These are phyloP conservation scores for Leiothrix lutea DNA, from an alignment of 2,113 vertebrate species.

Conservation along the genomic window DNA sequence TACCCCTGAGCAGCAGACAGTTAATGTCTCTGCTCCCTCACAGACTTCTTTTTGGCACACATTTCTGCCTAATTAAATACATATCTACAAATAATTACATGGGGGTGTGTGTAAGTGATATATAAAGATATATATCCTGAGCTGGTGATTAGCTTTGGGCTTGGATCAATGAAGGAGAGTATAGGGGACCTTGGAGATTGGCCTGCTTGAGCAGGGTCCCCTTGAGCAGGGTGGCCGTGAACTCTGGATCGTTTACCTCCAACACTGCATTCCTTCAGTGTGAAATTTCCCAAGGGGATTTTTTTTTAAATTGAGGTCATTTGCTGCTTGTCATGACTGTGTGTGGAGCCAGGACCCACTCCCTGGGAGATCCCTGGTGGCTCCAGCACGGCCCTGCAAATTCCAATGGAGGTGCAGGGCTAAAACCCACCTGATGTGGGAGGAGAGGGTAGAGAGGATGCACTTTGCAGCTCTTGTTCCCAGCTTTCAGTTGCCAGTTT, in stretches of 20 bases:
- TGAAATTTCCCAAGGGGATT: slow-evolving; percentile 14
- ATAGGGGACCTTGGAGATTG: not conserved
- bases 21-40: not conserved
- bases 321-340: not conserved
- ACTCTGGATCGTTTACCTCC: slow-evolving; percentile 16
- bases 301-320: not conserved
- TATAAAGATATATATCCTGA: not conserved
- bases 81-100: not conserved
- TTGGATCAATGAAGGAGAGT: not conserved
- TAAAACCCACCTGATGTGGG: not conserved
- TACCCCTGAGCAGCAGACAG: not conserved
- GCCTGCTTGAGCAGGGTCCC: not conserved
- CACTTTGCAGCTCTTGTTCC: not conserved
- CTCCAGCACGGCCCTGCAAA: not conserved
- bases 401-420: not conserved
- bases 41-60: not conserved
- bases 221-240: not conserved
- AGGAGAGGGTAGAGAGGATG: not conserved
- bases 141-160: not conserved
- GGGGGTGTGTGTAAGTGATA: not conserved
- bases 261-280: slow-evolving; percentile 12
- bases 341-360: not conserved
- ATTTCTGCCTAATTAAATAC: slow-evolving; percentile 16
- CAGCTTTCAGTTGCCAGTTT: not conserved
- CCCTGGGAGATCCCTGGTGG: not conserved